Evolutionary conservation across 2,797 vertebrate species (phyloP), one percentile per base, ranked within the genome.

Genomic region (Aulostomus chinensis): DNA sequence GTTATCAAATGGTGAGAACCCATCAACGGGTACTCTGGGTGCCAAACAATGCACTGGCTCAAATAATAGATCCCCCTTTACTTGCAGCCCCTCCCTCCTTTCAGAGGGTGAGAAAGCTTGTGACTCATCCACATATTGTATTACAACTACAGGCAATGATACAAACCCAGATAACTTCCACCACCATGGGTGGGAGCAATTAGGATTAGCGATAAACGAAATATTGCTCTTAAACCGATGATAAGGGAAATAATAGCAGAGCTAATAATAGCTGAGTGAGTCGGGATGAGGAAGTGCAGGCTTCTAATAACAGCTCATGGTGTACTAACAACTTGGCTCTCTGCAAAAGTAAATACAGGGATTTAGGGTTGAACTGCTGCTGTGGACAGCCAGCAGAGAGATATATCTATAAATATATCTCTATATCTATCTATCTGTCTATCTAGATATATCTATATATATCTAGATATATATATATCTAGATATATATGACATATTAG

Each of bases 201-300:
- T 69, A 73, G 60, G 68, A 80, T 82, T 62, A 67, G 73, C 8
- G 73, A 83, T 83, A 81, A 84, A 70, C 40, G 10, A 73, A 84
- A 68, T 57, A 30, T 84, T 83, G 67, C 75, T 76, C 73, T 69
- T 81, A 75, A 86, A 89, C 36, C 25, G 35, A 39, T 32, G 67
- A 88, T 86, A 86, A 87, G 52, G 54, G 55, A 81, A 85, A 85
- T 87, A 85, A 86, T 78, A 79, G 76, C 43, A 2, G 1, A 8
- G 25, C 83, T 88, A 86, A 82, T 78, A 89, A 90, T 88, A 89
- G 78, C 66, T 18, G 25, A 29, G 55, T 25, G 55, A 80, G 50
- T 56, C 31, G 45, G 51, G 75, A 79, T 75, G 59, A 74, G 64
- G 69, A 84, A 85, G 73, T 70, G 42, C 64, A 64, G 68, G 57